Evolutionary conservation across 2,797 vertebrate species (phyloP).

Genomic region (Pipistrellus kuhlii): DNA sequence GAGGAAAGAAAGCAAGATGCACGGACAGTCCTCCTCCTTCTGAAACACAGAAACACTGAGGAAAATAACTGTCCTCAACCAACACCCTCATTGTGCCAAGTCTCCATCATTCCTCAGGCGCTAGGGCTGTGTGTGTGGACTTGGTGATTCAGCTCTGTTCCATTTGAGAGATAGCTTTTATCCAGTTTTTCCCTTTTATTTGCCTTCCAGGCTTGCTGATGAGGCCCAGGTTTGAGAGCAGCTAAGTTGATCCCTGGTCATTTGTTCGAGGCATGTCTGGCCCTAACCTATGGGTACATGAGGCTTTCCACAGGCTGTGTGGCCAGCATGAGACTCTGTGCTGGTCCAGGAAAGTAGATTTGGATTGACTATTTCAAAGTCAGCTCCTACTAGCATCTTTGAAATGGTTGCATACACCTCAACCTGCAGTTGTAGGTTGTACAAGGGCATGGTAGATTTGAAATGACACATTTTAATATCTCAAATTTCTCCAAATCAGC

Average conservation of each 20-base stretch:
- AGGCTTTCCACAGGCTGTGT: not conserved
- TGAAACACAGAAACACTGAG: not conserved
- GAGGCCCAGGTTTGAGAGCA: not conserved
- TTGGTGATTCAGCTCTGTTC: not conserved
- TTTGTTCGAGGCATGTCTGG: not conserved
- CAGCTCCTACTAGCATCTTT: accelerated
- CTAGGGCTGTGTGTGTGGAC: not conserved
- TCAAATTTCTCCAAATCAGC: not conserved
- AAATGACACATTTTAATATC: not conserved
- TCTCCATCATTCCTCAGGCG: not conserved
- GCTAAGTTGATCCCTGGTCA: accelerated
- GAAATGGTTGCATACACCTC: not conserved
- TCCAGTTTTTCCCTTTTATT: not conserved
- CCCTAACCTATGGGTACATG: accelerated
- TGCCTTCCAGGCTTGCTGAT: not conserved
- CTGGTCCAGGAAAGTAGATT: not conserved
- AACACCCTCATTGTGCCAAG: not conserved
- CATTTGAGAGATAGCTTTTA: not conserved
- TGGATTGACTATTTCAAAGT: not conserved
- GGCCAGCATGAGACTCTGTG: not conserved
- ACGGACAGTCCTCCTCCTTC: not conserved
- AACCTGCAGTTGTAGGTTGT: not conserved
- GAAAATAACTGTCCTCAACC: not conserved
- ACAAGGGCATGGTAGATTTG: not conserved
- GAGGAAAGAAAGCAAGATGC: not conserved